These are phyloP conservation scores for Scaptomyza parva DNA, from an alignment of 2,888 invertebrate genomes.

Conservation along the genomic window DNA sequence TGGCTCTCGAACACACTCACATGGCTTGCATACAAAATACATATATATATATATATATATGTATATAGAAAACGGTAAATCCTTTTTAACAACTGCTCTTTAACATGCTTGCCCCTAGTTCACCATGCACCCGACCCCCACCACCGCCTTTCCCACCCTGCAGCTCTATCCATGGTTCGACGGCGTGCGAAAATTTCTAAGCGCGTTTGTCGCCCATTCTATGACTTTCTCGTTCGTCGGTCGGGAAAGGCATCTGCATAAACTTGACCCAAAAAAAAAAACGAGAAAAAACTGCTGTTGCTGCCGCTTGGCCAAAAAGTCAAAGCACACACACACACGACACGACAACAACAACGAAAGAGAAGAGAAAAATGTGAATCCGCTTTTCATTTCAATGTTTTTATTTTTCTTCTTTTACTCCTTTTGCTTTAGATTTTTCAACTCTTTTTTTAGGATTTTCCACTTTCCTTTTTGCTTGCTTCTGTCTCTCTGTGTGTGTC, in stretches of 20 bases:
- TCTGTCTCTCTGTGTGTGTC: neutral
- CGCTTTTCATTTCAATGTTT: conserved; percentile 52
- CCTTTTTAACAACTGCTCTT: conserved; percentile 80
- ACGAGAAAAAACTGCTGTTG: conserved; percentile 1
- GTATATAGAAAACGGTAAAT: conserved; percentile 73
- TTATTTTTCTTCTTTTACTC: conserved; percentile 30
- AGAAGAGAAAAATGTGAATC: conserved; percentile 49
- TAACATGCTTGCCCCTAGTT: conserved; percentile 60
- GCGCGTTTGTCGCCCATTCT: conserved; percentile 66
- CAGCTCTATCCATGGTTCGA: conserved; percentile 18
- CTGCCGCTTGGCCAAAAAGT: conserved; percentile 48
- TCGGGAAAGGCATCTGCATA: conserved; percentile 78
- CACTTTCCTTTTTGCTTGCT: conserved; percentile 8
- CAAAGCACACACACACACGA: conserved; percentile 39
- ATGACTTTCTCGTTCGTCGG: no score
- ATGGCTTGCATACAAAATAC: conserved; percentile 58
- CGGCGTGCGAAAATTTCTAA: conserved; percentile 70
- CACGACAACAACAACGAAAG: no score
- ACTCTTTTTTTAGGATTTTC: conserved; percentile 65
- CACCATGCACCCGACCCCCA: neutral
- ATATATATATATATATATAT: conserved; percentile 37
- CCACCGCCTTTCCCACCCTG: neutral
- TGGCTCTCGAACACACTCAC: conserved; percentile 29
- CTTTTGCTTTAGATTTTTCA: conserved; percentile 62
- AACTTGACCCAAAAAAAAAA: conserved; percentile 73